Evolutionary conservation across 1,140 invertebrate species (phyloP).

Genomic region (Babylonia areolata): DNA sequence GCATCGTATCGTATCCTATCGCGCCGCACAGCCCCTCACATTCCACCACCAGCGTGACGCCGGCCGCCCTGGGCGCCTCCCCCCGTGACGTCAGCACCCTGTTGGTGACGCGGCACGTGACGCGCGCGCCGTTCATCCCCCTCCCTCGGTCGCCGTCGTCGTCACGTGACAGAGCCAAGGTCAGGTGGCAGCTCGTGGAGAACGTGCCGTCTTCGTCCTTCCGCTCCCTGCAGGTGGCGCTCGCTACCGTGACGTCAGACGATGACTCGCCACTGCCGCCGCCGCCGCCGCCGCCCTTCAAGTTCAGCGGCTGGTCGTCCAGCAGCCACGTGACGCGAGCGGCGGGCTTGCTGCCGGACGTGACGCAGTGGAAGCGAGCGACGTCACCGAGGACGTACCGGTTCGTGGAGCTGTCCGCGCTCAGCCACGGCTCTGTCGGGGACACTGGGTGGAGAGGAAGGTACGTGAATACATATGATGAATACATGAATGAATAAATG

Average conservation of each 20-base stretch:
- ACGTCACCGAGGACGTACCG: not conserved
- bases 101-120: not conserved
- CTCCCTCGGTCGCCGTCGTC: too few species aligned
- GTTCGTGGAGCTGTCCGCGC: not conserved
- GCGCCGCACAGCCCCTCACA: not conserved
- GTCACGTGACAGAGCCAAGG: not conserved
- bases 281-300: too few species aligned
- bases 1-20: not conserved
- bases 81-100: not conserved
- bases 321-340: not conserved
- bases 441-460: not conserved
- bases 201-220: constrained; percentile 6
- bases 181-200: not conserved
- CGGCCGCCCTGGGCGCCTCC: not conserved
- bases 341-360: constrained; percentile 1
- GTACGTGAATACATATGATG: too few species aligned
- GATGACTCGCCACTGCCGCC: not conserved
- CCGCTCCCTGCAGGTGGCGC: not conserved
- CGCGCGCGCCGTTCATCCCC: not conserved
- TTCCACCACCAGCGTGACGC: not conserved
- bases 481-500: too few species aligned
- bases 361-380: constrained; percentile 1
- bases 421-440: not conserved
- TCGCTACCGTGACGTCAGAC: too few species aligned
- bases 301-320: not conserved